phyloP scores from a whole-genome alignment of 2,888 invertebrate species.

The Xestia c-nigrum region DNA sequence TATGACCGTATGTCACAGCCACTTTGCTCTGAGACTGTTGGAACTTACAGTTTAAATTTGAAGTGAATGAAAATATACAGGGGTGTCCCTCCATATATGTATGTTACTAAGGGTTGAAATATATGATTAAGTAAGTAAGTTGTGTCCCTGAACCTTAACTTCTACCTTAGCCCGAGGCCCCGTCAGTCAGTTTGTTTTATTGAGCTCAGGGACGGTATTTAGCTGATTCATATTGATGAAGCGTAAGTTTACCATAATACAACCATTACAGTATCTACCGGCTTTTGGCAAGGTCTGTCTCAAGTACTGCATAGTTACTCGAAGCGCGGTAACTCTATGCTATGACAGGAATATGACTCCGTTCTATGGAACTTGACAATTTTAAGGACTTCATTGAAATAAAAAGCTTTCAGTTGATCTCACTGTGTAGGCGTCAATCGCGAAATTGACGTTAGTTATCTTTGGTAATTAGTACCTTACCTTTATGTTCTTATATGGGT shows the following conservation, averaged over 20 bases:
- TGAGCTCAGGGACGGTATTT: neutral
- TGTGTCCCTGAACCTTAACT: neutral
- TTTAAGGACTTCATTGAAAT: neutral
- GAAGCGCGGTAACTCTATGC: neutral
- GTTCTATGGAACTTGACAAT: neutral
- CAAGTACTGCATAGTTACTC: neutral
- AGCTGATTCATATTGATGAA: constrained; percentile 38
- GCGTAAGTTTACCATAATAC: constrained; percentile 32
- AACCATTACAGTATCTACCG: constrained; percentile 17
- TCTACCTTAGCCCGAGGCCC: neutral
- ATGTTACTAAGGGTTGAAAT: neutral
- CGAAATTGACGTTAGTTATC: constrained; percentile 12
- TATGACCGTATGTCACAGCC: too few species aligned
- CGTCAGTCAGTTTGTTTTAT: constrained; percentile 17
- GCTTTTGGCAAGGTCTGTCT: constrained; percentile 20
- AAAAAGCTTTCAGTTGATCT: neutral
- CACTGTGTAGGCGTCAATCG: neutral
- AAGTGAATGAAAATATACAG: neutral
- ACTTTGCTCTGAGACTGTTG: neutral
- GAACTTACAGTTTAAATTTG: neutral
- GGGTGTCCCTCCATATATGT: neutral
- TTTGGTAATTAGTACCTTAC: constrained; percentile 13
- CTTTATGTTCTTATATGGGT: neutral
- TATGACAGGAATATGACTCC: neutral
- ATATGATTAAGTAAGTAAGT: neutral